Conservation (phyloP, 2,888 invertebrate species). For the Pristionchus entomophagus region DNA sequence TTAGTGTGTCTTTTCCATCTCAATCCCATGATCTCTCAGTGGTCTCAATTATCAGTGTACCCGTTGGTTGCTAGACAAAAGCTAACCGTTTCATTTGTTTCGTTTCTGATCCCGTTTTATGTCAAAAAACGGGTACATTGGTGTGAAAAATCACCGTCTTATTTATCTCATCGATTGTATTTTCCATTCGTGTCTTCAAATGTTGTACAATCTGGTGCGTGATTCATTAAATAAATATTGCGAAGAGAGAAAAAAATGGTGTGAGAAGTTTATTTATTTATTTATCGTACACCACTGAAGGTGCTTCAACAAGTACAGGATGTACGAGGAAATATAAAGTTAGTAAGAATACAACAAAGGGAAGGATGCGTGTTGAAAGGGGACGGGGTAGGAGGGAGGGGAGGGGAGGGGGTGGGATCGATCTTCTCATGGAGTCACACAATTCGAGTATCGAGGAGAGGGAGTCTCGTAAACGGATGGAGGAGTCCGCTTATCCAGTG, state of each 20-base stretch:
- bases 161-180: neutral
- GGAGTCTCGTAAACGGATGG: no score
- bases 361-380: no score
- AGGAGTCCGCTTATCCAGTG: no score
- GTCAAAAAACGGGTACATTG: constrained; percentile 14
- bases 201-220: constrained; percentile 31
- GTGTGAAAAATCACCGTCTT: neutral
- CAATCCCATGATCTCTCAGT: neutral
- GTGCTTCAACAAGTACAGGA: no score
- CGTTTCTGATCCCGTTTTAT: neutral
- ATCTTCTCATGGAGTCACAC: no score
- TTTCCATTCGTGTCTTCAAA: neutral
- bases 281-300: no score
- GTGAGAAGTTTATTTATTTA: neutral
- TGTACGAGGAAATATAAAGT: no score
- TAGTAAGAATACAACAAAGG: no score
- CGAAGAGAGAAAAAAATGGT: neutral
- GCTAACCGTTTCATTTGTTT: neutral
- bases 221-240: neutral
- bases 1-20: neutral
- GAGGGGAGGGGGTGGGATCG: no score
- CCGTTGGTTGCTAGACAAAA: constrained; percentile 38
- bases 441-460: no score
- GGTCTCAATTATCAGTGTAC: constrained; percentile 35
- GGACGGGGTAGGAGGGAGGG: no score